Evolutionary conservation across 2,113 vertebrate species (phyloP).

Genomic region (Motacilla alba): DNA sequence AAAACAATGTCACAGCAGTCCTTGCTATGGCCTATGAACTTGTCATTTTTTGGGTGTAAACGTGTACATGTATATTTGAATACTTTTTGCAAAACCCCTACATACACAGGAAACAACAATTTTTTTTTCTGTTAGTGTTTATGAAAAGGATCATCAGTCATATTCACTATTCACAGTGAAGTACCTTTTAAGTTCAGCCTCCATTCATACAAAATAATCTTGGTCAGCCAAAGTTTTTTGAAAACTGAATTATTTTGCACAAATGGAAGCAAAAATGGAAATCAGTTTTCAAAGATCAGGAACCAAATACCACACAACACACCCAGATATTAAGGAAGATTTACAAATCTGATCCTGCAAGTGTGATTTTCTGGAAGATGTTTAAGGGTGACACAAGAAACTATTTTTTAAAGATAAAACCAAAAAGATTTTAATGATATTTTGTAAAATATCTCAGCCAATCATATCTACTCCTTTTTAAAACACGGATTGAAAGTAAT

Average conservation of each 20-base stretch:
- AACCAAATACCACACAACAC: neutral
- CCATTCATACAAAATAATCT: neutral
- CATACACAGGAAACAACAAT: neutral
- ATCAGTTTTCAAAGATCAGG: neutral
- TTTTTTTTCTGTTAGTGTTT: neutral
- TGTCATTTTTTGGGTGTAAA: neutral
- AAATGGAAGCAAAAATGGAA: neutral
- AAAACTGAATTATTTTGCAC: neutral
- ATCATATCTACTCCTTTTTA: neutral
- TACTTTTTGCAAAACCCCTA: neutral
- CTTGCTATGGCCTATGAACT: neutral
- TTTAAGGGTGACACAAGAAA: neutral
- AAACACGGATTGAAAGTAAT: neutral
- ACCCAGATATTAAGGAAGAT: neutral
- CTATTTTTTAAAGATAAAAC: neutral
- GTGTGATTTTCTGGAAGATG: neutral
- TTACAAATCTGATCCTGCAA: neutral
- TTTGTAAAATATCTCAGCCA: neutral
- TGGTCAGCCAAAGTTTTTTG: neutral
- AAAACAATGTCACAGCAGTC: neutral
- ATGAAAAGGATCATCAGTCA: neutral
- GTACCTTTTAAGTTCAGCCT: neutral
- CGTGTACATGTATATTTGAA: fast-evolving
- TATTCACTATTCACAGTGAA: neutral
- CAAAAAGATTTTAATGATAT: neutral